Evolutionary conservation across 2,797 vertebrate species (phyloP), one percentile per base, ranked within the genome.

Genomic region (Mus minutoides): DNA sequence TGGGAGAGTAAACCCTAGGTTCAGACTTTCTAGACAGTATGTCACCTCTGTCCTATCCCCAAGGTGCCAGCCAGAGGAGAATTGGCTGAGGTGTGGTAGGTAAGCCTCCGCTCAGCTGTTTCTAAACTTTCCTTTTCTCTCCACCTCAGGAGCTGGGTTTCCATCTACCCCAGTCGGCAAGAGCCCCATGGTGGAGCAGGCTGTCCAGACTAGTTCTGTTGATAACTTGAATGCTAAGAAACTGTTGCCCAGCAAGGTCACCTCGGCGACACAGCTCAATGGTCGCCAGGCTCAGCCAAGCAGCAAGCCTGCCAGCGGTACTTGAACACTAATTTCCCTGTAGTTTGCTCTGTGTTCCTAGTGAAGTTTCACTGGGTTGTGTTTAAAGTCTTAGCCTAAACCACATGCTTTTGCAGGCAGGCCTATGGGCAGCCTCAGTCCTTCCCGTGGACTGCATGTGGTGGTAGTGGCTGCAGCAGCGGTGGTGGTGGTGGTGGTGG

Each of bases 141-240:
- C 82, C 91, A 13, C 84, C 58, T 34, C 98, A 99, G 99, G 99
- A 92, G 96, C 99, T 95, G 98, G 98, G n/a, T 98, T 99, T 96
- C 98, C 99, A 37, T 99, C 99, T 7, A 97, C 99, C n/a, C 99
- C 98, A 1, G 97, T 98, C 21, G 98, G 99, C 98, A 99, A 99
- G 93, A 99, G 99, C 86, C 99, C 99, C 29, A 99, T 99, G 99
- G 99, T 99, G 34, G 99, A 99, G 95, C 99, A 99, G 97, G 99
- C 99, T 67, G 99, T 99, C 71, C 99, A 99, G 98, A 99, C 99
- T 0, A 98, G 99, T 9, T 98, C 99, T 0, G 97, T 98, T 9
- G 99, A 99, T 67, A 98, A 97, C 95, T 21, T 98, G 22, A 97
- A 95, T 3, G 98, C 98, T 26, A 99, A 98, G 82, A 99, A 99